Conservation (phyloP, 2,797 vertebrate genomes). For the Iguana delicatissima region DNA sequence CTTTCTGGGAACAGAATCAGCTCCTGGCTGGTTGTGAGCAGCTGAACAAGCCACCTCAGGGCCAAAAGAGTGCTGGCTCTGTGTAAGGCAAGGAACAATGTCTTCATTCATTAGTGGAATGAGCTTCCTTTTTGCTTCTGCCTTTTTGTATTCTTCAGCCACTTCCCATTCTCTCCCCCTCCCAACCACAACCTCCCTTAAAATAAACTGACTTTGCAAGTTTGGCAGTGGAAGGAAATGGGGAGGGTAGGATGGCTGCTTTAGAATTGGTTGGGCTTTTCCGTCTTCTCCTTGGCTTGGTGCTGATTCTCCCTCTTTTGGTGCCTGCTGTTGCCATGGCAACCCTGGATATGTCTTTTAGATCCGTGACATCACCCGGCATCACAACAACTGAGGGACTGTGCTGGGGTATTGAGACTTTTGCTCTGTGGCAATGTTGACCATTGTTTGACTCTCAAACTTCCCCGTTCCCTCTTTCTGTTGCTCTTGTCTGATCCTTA, state of each 20-base stretch:
- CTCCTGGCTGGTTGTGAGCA: conserved; percentile 51
- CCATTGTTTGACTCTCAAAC: background rate
- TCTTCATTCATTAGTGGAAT: conserved; percentile 48
- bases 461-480: too few relatives aligned
- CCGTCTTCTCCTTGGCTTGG: background rate
- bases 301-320: background rate
- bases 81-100: conserved; percentile 17
- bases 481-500: background rate
- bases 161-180: conserved; percentile 1
- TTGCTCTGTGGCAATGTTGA: background rate
- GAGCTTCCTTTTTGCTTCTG: conserved; percentile 40
- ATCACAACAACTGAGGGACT: conserved; percentile 40
- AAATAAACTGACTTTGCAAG: conserved; percentile 23
- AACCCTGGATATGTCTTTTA: conserved; percentile 44
- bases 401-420: conserved; percentile 8
- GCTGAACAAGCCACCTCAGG: background rate
- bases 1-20: background rate
- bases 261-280: conserved; percentile 5
- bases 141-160: conserved; percentile 33
- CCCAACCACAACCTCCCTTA: background rate
- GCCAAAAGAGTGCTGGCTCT: background rate
- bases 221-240: conserved; percentile 4
- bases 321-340: conserved; percentile 29
- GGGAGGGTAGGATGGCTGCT: background rate
- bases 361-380: conserved; percentile 23